Conservation (phyloP, 2,113 vertebrate genomes). For the Sinosuthora webbiana region DNA sequence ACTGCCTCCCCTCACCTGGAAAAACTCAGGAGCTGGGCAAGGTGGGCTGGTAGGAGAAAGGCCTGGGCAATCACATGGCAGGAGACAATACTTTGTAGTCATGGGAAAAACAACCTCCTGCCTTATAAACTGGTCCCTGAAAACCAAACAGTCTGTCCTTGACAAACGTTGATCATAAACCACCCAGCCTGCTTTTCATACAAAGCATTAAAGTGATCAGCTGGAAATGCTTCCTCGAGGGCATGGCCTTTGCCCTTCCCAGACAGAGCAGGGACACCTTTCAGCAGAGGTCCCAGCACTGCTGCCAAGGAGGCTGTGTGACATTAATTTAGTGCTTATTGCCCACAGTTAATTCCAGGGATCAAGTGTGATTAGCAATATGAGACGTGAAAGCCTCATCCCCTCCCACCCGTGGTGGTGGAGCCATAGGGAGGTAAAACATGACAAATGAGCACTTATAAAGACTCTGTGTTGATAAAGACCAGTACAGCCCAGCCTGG, state of each 20-base stretch:
- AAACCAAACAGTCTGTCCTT: background rate
- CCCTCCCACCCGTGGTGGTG: background rate
- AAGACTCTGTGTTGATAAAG: background rate
- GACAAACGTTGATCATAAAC: background rate
- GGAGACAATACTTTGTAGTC: background rate
- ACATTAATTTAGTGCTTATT: background rate
- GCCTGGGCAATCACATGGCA: background rate
- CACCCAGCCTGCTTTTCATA: background rate
- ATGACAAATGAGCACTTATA: background rate
- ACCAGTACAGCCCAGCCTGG: background rate
- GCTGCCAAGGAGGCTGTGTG: background rate
- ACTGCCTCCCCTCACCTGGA: background rate
- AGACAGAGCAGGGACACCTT: background rate
- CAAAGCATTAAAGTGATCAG: background rate
- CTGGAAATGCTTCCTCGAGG: background rate
- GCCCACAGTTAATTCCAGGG: conserved; percentile 6
- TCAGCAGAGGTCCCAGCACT: background rate
- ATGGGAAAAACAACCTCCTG: background rate
- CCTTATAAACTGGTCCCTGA: background rate
- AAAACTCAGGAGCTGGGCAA: background rate
- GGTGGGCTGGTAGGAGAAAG: background rate
- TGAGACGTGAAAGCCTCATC: background rate
- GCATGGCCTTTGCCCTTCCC: background rate
- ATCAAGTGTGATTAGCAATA: background rate
- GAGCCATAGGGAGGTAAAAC: background rate